Evolutionary conservation across 1,140 invertebrate genomes (phyloP).

Genomic region (Metaphire vulgaris): DNA sequence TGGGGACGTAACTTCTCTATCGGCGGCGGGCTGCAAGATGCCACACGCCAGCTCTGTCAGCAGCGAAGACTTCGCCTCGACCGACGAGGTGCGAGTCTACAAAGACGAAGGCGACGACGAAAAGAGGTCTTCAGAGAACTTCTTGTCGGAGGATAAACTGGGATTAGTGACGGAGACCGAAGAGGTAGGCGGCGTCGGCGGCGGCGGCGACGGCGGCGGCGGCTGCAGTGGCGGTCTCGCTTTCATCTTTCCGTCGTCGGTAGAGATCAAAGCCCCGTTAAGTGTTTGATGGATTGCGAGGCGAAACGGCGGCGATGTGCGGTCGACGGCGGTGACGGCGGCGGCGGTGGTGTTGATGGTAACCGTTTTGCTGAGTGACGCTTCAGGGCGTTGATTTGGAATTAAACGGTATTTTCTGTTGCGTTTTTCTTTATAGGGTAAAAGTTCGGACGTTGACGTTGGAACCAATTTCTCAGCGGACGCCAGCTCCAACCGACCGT

Average conservation of each 20-base stretch:
- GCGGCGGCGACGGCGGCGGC: too few relatives aligned
- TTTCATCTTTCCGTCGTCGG: neutral
- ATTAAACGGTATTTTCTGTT: neutral
- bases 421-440: slow-evolving; percentile 26
- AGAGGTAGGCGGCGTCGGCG: too few relatives aligned
- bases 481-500: neutral
- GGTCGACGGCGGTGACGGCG: too few relatives aligned
- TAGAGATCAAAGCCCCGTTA: neutral
- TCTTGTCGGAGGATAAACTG: slow-evolving; percentile 88
- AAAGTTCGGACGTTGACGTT: slow-evolving; percentile 29
- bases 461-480: slow-evolving; percentile 23
- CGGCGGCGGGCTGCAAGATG: too few relatives aligned
- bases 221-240: too few relatives aligned
- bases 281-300: neutral
- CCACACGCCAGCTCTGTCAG: neutral
- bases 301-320: neutral
- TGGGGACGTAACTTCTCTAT: too few relatives aligned
- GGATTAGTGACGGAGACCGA: slow-evolving; percentile 90
- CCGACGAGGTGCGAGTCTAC: slow-evolving; percentile 93
- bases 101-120: slow-evolving; percentile 81
- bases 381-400: too few relatives aligned
- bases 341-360: too few relatives aligned
- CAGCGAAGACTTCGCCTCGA: slow-evolving; percentile 73
- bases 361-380: too few relatives aligned
- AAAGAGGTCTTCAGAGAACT: slow-evolving; percentile 74